A percentile compares a stretch with the other conserved stretches of the same genome.
These are phyloP conservation scores for Ammospiza caudacuta DNA, from an alignment of 2,113 vertebrate genomes.

Conservation along the genomic window DNA sequence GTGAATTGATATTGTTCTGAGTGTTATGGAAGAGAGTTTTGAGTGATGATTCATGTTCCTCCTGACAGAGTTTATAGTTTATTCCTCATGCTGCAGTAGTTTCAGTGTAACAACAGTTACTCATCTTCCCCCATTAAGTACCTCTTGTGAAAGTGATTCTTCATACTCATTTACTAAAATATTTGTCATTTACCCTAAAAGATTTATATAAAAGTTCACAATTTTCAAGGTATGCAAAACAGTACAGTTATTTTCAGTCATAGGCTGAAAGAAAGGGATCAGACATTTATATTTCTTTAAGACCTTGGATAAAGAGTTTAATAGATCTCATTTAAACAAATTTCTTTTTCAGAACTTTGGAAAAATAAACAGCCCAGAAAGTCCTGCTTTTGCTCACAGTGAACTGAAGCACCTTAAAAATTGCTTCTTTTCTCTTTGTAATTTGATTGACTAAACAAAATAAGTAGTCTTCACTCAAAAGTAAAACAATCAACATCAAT, in stretches of 20 bases:
- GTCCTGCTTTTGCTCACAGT: not conserved
- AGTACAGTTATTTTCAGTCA: not conserved
- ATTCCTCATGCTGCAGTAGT: not conserved
- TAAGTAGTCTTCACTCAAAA: not conserved
- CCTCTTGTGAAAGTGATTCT: not conserved
- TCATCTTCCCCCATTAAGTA: not conserved
- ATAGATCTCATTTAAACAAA: not conserved
- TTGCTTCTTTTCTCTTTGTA: not conserved
- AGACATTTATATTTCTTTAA: not conserved
- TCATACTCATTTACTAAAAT: not conserved
- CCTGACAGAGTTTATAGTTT: not conserved
- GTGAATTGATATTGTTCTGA: not conserved
- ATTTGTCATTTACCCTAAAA: not conserved
- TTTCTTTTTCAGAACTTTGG: not conserved
- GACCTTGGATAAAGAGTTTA: not conserved
- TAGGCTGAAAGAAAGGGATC: not conserved
- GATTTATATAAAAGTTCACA: not conserved
- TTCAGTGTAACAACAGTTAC: not conserved
- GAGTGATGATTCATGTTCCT: not conserved
- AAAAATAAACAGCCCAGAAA: not conserved
- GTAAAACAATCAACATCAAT: not conserved
- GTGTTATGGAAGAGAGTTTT: not conserved
- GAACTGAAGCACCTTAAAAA: not conserved
- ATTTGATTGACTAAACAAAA: not conserved
- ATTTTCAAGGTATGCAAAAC: not conserved